A percentile compares a stretch with the other conserved stretches of the same genome.
These are phyloP conservation scores for Himalopsyche anomala DNA, from an alignment of 2,888 invertebrate species.

Conservation along the genomic window DNA sequence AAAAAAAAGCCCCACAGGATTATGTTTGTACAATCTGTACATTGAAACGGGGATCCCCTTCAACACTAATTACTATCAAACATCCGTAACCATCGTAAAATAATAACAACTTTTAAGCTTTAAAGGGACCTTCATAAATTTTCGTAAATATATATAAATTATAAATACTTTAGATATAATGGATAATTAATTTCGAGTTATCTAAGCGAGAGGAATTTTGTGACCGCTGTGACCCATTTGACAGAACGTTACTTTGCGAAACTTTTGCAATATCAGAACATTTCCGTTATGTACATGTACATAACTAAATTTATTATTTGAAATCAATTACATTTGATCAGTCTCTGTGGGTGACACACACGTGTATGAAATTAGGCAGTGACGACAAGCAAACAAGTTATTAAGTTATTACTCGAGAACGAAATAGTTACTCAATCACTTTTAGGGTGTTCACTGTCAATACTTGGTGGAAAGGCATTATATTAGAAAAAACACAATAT, in stretches of 20 bases:
- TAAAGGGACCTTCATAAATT: not conserved
- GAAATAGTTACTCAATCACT: too few relatives aligned
- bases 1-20: too few relatives aligned
- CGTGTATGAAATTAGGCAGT: not conserved
- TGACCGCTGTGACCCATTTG: not conserved
- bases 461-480: too few relatives aligned
- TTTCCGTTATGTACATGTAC: not conserved
- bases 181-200: not conserved
- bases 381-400: too few relatives aligned
- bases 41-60: too few relatives aligned
- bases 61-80: too few relatives aligned
- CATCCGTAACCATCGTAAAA: too few relatives aligned
- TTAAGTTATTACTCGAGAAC: too few relatives aligned
- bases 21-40: too few relatives aligned
- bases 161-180: not conserved
- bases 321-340: not conserved
- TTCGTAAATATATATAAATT: not conserved
- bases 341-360: not conserved
- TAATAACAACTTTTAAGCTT: not conserved
- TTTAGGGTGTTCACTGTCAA: too few relatives aligned
- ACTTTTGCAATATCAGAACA: not conserved
- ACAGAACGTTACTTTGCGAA: not conserved
- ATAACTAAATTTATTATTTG: not conserved
- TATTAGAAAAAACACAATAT: too few relatives aligned
- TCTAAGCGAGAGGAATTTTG: not conserved